Percentiles rank a stretch among this genome's conserved stretches.
phyloP scores from a whole-genome alignment of 2,797 vertebrate species.

The Myripristis jacobus region DNA sequence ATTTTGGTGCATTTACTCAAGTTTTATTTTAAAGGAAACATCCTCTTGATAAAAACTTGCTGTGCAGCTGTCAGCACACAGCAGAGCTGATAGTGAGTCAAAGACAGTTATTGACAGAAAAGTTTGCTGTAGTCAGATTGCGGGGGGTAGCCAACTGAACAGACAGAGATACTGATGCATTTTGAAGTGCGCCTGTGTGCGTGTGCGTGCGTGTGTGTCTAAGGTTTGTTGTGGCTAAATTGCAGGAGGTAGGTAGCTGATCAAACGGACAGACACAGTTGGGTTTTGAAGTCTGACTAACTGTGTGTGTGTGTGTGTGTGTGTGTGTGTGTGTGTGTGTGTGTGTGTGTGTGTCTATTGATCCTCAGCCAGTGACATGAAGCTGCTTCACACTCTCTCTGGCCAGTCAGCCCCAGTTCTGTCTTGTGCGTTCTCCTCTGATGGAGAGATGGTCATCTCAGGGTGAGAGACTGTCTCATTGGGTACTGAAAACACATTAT shows the following conservation, averaged over 20 bases:
- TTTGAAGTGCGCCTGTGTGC: constrained; percentile 26
- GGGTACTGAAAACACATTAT: not conserved
- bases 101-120: constrained; percentile 24
- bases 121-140: constrained; percentile 17
- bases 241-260: not conserved
- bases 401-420: constrained; percentile 89
- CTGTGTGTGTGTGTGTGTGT: not conserved
- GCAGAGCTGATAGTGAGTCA: constrained; percentile 45
- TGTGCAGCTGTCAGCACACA: constrained; percentile 59
- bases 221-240: not conserved
- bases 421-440: constrained; percentile 88
- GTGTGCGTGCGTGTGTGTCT: constrained; percentile 3
- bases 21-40: constrained; percentile 37
- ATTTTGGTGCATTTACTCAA: constrained; percentile 1
- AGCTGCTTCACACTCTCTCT: constrained; percentile 81
- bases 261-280: not conserved
- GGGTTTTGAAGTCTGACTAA: not conserved
- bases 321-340: constrained; percentile 26
- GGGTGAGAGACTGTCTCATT: constrained; percentile 80
- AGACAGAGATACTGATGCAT: not conserved
- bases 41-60: constrained; percentile 17
- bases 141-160: not conserved
- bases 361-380: constrained; percentile 82
- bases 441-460: constrained; percentile 87
- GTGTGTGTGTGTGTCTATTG: constrained; percentile 16